These are phyloP conservation scores for Bombus soroeensis DNA, from an alignment of 1,140 invertebrate genomes.

Conservation along the genomic window DNA sequence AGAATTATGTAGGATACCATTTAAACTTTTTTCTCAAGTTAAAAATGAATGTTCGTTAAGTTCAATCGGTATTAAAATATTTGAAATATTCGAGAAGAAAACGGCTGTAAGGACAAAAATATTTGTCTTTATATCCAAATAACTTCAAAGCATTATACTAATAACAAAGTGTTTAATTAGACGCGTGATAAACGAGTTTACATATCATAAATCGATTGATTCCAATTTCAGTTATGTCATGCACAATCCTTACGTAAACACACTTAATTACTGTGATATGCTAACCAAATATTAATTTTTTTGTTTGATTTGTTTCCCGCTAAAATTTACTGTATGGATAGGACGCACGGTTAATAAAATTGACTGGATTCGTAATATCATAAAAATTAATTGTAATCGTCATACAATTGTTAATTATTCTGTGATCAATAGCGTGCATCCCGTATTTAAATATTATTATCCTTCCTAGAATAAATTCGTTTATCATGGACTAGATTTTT, in stretches of 20 bases:
- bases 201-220: conserved; percentile 22
- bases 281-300: conserved; percentile 3
- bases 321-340: neutral
- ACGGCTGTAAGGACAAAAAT: neutral
- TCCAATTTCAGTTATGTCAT: neutral
- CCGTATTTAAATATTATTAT: neutral
- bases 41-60: neutral
- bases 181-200: neutral
- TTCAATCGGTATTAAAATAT: neutral
- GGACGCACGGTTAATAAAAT: neutral
- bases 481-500: neutral
- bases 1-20: neutral
- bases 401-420: neutral
- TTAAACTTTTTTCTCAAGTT: neutral
- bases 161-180: neutral
- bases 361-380: neutral
- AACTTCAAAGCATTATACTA: neutral
- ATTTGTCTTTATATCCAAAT: neutral
- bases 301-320: neutral
- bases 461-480: neutral
- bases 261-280: neutral
- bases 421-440: neutral
- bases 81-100: neutral
- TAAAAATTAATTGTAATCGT: neutral
- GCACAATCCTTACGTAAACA: neutral